These are phyloP conservation scores for Therioaphis trifolii DNA, from an alignment of 2,888 invertebrate genomes.

Conservation along the genomic window DNA sequence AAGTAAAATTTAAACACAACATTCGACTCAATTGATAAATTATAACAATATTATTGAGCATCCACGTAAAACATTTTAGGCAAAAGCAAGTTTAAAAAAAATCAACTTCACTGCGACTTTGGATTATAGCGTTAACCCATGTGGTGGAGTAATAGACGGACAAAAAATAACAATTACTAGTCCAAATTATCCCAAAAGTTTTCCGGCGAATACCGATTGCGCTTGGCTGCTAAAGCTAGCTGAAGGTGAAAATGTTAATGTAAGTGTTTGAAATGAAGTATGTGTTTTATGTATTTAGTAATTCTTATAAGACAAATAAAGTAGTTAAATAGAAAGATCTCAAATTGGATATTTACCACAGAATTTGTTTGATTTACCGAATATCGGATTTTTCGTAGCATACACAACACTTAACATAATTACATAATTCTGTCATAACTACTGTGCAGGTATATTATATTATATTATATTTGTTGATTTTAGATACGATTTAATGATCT, in stretches of 20 bases:
- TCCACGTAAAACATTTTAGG: too few species aligned
- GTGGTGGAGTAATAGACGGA: slow-evolving; percentile 37
- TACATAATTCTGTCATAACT: too few species aligned
- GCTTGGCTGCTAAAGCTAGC: slow-evolving; percentile 41
- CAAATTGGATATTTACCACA: too few species aligned
- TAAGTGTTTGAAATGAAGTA: slow-evolving; percentile 22
- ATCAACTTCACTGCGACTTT: slow-evolving; percentile 11
- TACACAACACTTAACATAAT: too few species aligned
- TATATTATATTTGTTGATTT: too few species aligned
- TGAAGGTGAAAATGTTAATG: slow-evolving; percentile 1
- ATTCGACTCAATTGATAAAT: neutral
- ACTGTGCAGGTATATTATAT: too few species aligned
- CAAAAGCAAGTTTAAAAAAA: neutral
- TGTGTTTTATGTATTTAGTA: too few species aligned
- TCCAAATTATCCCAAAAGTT: slow-evolving; percentile 50
- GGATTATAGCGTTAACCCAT: slow-evolving; percentile 38
- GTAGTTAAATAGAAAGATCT: too few species aligned
- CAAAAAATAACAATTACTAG: slow-evolving; percentile 41
- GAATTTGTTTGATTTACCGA: too few species aligned
- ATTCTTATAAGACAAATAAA: too few species aligned
- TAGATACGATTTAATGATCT: slow-evolving; percentile 47
- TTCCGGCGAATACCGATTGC: slow-evolving; percentile 11
- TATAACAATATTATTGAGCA: too few species aligned
- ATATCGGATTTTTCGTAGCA: too few species aligned
- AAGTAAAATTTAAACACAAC: neutral